Percentiles rank a stretch among this genome's conserved stretches.
phyloP scores from a whole-genome alignment of 2,113 vertebrate species.

The Tonatia bakeri region DNA sequence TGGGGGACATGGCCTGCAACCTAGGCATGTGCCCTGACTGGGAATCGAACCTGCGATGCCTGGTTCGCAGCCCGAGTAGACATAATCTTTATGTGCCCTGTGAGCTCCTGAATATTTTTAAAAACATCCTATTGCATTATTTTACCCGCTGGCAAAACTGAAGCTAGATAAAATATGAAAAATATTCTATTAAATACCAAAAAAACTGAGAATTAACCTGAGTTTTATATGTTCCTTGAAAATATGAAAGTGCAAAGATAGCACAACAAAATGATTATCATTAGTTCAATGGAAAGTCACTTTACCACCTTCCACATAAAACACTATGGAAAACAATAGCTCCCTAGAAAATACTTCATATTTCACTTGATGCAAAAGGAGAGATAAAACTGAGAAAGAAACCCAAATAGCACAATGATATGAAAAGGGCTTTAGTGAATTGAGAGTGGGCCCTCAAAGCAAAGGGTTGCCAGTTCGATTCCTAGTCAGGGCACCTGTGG shows the following conservation, averaged over 20 bases:
- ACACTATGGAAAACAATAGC: neutral
- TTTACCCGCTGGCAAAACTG: slow-evolving; percentile 10
- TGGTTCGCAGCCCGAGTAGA: too few species aligned
- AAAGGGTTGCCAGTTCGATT: too few species aligned
- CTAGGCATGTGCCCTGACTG: too few species aligned
- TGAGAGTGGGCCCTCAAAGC: too few species aligned
- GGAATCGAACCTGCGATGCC: too few species aligned
- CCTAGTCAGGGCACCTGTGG: too few species aligned
- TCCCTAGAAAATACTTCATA: neutral
- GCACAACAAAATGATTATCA: neutral
- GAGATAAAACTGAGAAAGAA: neutral
- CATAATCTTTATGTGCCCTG: neutral
- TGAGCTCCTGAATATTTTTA: neutral
- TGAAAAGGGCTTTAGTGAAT: neutral
- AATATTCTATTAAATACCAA: neutral
- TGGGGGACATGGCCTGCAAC: too few species aligned
- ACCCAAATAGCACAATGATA: neutral
- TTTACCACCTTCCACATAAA: neutral
- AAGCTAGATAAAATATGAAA: slow-evolving; percentile 33
- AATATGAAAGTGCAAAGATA: neutral
- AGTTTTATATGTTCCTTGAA: neutral
- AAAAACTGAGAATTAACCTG: neutral
- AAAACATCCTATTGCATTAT: neutral
- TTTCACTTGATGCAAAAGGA: neutral
- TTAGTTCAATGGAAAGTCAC: neutral